phyloP scores from a whole-genome alignment of 2,113 vertebrate species.

The Crypturellus undulatus region DNA sequence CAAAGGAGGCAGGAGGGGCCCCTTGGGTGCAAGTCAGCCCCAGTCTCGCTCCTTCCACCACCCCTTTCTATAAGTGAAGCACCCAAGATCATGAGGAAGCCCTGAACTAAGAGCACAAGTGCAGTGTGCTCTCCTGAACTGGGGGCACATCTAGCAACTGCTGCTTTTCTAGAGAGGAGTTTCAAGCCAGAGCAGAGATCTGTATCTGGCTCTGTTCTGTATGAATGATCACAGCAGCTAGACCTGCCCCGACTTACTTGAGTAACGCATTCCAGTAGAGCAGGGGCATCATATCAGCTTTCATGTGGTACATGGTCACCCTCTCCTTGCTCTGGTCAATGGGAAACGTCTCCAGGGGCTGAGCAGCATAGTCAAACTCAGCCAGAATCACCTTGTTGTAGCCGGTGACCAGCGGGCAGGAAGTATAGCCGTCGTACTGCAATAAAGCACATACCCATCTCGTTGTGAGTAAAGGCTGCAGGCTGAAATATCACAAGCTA shows the following conservation, averaged over 20 bases:
- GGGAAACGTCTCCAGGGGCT: constrained; percentile 96
- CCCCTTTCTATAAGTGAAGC: neutral
- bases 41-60: neutral
- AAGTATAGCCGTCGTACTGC: constrained; percentile 97
- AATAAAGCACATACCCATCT: neutral
- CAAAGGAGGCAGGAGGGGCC: neutral
- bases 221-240: neutral
- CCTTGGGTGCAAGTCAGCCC: neutral
- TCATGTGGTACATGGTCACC: constrained; percentile 91
- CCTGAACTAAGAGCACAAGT: neutral
- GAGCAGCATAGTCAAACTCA: constrained; percentile 90
- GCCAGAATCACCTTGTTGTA: constrained; percentile 93
- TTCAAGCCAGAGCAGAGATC: neutral
- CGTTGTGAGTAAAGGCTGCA: neutral
- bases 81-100: neutral
- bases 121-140: too few relatives aligned
- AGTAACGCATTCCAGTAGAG: constrained; percentile 94
- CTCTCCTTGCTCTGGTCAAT: constrained; percentile 95
- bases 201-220: neutral
- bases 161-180: neutral
- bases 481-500: neutral
- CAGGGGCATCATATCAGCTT: constrained; percentile 93
- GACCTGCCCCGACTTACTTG: constrained; percentile 73
- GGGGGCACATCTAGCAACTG: too few relatives aligned
- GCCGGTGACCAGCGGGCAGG: constrained; percentile 92